phyloP scores from a whole-genome alignment of 2,888 invertebrate species.

The Coecobrya sp. region DNA sequence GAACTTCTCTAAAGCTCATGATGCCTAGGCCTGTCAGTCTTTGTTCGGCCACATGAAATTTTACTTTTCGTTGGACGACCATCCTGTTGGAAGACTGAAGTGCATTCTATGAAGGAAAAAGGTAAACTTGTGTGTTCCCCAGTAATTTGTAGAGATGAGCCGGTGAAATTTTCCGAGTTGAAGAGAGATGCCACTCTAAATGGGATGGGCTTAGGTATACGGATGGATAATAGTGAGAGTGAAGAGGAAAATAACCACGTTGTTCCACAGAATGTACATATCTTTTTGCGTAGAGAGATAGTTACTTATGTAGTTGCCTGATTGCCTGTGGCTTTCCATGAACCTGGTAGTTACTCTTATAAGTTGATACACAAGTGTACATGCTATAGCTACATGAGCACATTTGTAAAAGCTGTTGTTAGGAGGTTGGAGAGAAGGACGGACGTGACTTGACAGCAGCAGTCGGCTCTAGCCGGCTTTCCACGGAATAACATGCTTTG shows the following conservation, averaged over 20 bases:
- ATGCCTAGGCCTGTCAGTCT: not conserved
- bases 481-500: conserved; percentile 57
- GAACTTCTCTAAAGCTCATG: conserved; percentile 2
- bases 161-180: conserved; percentile 35
- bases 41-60: not conserved
- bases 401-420: conserved; percentile 35
- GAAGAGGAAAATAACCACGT: conserved; percentile 36
- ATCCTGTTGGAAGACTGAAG: not conserved
- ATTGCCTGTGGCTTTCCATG: conserved; percentile 46
- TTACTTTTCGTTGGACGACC: conserved; percentile 55
- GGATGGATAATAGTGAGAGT: conserved; percentile 13
- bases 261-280: conserved; percentile 14
- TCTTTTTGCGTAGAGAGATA: not conserved
- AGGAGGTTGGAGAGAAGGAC: conserved; percentile 10
- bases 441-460: conserved; percentile 68
- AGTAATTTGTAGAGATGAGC: conserved; percentile 12
- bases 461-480: conserved; percentile 75
- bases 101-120: conserved; percentile 45
- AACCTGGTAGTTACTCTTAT: not conserved
- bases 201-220: conserved; percentile 67
- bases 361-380: not conserved
- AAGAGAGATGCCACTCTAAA: conserved; percentile 63
- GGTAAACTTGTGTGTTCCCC: not conserved
- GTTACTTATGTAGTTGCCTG: too few species aligned
- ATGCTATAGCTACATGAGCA: conserved; percentile 13